Percentiles rank a stretch among this genome's conserved stretches.
These are phyloP conservation scores for Paramormyrops hopkinsi DNA, from an alignment of 2,797 vertebrate genomes.

Conservation along the genomic window DNA sequence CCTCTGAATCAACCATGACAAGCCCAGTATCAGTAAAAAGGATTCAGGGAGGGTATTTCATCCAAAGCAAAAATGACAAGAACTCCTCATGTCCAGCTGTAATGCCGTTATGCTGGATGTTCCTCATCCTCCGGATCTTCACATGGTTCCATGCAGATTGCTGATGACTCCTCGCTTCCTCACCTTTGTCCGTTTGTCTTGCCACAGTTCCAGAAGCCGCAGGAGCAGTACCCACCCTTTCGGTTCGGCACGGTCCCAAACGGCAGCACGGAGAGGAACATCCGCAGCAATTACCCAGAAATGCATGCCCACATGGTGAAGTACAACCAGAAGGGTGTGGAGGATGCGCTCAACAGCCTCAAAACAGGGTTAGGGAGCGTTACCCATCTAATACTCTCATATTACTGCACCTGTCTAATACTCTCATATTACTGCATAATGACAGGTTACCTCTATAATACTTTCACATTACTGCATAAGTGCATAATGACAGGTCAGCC, in stretches of 20 bases:
- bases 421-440: background rate
- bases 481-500: background rate
- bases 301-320: slow-evolving; percentile 99
- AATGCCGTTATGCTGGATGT: background rate
- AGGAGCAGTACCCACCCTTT: slow-evolving; percentile 94
- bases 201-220: slow-evolving; percentile 86
- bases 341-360: slow-evolving; percentile 90
- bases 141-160: background rate
- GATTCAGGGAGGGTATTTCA: background rate
- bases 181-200: background rate
- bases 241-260: slow-evolving; percentile 96
- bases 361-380: slow-evolving; percentile 76
- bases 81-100: background rate
- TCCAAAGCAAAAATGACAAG: background rate
- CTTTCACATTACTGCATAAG: background rate
- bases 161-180: background rate
- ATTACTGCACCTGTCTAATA: background rate
- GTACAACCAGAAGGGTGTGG: slow-evolving; percentile 96
- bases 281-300: slow-evolving; percentile 94
- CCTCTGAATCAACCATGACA: background rate
- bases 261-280: slow-evolving; percentile 95
- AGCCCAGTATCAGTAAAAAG: background rate
- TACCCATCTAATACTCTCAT: background rate
- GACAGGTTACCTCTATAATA: background rate
- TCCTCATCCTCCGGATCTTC: background rate